Evolutionary conservation across 2,113 vertebrate species (phyloP), one percentile per base, ranked within the genome.

Genomic region (Castor canadensis): DNA sequence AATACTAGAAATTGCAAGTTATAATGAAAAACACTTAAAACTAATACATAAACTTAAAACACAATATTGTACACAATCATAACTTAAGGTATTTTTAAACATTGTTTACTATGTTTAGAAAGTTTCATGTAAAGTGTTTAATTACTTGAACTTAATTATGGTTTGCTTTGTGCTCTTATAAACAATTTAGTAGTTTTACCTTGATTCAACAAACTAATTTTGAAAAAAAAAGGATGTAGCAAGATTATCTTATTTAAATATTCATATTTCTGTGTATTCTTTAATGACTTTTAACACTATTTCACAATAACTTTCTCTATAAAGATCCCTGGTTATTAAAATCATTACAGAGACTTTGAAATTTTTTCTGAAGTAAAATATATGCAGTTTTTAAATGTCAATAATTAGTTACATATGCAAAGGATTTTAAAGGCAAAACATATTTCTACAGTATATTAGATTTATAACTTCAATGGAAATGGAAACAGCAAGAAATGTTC

Each of bases 341-440:
- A 77, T 45, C 52, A 8, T 88, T 95, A 75, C 40, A 69, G 43
- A 76, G 89, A 88, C 35, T 79, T 92, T 62, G 24, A 82, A 80
- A 52, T 60, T 82, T 87, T 62, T 91, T 84, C 89, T 83, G 86
- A 98, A 96, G 86, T 86, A 75, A 92, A 96, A 97, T 95, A 76
- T 67, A 80, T 49, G 28, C 54, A 91, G 77, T 79, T 76, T 97
- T 94, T 94, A 96, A 96, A 96, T 95, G 87, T 97, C 82, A 95
- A 94, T 97, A 96, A 96, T 98, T 85, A 95, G 94, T 97, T 97
- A 96, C 86, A 94, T 95, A 89, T 95, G 92, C 81, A 83, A 86
- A 95, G 79, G 75, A 73, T 89, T 94, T 97, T 60, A 95, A 96
- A 96, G 82, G 96, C 72, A 95, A 89, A 95, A 85, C 86, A 84